Evolutionary conservation across 2,888 invertebrate genomes (phyloP).

Genomic region (Spodoptera exigua): DNA sequence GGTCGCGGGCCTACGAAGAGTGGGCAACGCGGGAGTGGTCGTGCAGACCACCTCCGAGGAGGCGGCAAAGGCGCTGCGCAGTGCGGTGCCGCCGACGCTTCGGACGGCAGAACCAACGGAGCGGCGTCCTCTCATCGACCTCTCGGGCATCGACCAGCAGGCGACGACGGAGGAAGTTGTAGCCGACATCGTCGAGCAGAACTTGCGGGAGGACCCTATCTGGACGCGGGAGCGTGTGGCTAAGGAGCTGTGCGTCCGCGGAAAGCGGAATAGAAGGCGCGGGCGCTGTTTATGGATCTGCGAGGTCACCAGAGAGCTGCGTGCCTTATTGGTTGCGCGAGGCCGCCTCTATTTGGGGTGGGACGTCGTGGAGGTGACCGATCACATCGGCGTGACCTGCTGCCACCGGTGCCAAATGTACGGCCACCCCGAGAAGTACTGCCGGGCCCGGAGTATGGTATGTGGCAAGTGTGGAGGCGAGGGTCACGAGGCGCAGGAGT

Average conservation of each 20-base stretch:
- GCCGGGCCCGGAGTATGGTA: not conserved
- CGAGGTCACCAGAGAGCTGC: not conserved
- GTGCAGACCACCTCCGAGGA: not conserved
- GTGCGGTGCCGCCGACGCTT: not conserved
- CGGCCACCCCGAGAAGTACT: not conserved
- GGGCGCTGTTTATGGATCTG: not conserved
- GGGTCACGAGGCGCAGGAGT: not conserved
- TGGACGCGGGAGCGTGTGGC: too few relatives aligned
- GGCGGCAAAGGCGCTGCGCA: not conserved
- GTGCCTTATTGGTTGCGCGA: fast-evolving
- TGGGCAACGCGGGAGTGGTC: not conserved
- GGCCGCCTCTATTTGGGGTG: not conserved
- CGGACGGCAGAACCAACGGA: not conserved
- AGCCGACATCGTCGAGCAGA: constrained; percentile 8
- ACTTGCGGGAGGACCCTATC: too few relatives aligned
- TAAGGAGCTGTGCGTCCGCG: too few relatives aligned
- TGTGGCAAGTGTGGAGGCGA: constrained; percentile 5
- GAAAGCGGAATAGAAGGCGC: not conserved
- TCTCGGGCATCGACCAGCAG: constrained; percentile 28
- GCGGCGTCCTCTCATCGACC: not conserved
- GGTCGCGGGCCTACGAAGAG: not conserved
- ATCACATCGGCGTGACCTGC: not conserved
- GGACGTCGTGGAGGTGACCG: constrained; percentile 1
- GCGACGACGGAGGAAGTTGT: not conserved
- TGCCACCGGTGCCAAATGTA: not conserved